Evolutionary conservation across 2,888 invertebrate species (phyloP).

Genomic region (Epirrhoe tristata): DNA sequence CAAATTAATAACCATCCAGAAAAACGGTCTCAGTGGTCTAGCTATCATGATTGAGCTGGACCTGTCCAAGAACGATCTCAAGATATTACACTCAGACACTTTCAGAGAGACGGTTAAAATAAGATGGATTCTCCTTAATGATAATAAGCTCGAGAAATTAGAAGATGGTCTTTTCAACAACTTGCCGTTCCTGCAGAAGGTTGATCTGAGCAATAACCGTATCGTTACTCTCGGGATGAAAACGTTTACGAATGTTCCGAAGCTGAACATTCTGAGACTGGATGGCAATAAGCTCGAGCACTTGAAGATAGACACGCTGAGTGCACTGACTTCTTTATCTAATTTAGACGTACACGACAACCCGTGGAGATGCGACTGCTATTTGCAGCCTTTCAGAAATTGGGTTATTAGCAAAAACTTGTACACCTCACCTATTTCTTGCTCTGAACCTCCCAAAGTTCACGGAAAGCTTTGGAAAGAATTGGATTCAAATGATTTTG

Average conservation of each 20-base stretch:
- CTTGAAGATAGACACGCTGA: constrained; percentile 88
- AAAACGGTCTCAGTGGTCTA: constrained; percentile 90
- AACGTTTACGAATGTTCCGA: constrained; percentile 89
- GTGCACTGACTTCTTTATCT: constrained; percentile 87
- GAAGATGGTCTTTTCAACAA: constrained; percentile 91
- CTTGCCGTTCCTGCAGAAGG: constrained; percentile 89
- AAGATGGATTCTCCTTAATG: constrained; percentile 89
- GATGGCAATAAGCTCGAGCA: constrained; percentile 90
- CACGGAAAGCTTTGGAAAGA: constrained; percentile 90
- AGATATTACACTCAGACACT: constrained; percentile 87
- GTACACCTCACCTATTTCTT: constrained; percentile 90
- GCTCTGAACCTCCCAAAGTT: constrained; percentile 89
- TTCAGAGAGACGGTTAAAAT: constrained; percentile 90
- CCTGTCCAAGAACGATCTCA: constrained; percentile 90
- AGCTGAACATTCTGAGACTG: constrained; percentile 88
- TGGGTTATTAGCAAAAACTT: constrained; percentile 90
- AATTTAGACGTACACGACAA: constrained; percentile 92
- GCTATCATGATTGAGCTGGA: constrained; percentile 93
- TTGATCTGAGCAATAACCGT: constrained; percentile 91
- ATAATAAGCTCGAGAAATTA: constrained; percentile 90
- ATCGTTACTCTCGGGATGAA: constrained; percentile 88
- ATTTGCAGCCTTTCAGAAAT: constrained; percentile 91
- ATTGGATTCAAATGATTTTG: constrained; percentile 89
- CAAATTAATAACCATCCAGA: constrained; percentile 89
- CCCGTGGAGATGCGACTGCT: constrained; percentile 96